Evolutionary conservation across 92 coral and sea anemone genomes (phyloP).

Genomic region (Zoanthus sansibaricus): DNA sequence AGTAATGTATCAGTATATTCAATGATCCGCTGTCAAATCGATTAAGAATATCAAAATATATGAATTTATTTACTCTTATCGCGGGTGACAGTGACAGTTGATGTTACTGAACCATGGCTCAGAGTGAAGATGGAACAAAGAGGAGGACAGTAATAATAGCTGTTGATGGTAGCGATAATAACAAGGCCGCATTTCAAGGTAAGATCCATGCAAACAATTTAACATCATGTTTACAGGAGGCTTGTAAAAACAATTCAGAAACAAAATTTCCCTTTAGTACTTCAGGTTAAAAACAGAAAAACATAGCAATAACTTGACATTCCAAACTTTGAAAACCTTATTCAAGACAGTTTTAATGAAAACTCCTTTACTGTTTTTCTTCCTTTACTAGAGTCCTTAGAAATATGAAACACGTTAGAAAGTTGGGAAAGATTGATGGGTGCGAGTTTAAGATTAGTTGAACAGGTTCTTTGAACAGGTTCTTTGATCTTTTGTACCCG

Average conservation of each 20-base stretch:
- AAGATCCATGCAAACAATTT: neutral
- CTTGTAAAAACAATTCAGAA: neutral
- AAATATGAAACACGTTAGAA: no score
- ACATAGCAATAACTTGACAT: no score
- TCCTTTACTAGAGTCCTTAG: no score
- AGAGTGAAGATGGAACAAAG: neutral
- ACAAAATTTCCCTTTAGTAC: no score
- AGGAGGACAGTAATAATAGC: conserved; percentile 53
- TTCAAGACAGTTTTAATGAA: no score
- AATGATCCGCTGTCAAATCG: neutral
- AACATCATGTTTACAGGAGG: neutral
- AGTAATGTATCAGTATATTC: neutral
- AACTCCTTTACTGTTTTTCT: no score
- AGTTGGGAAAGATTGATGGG: no score
- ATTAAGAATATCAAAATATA: neutral
- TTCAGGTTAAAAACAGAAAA: no score
- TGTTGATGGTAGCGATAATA: conserved; percentile 64
- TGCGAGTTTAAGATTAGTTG: no score
- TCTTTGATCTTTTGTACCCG: no score
- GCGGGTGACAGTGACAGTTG: neutral
- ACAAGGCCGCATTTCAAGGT: conserved; percentile 59
- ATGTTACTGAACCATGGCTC: conserved; percentile 4
- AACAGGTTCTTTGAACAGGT: no score
- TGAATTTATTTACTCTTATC: neutral
- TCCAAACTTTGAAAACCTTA: no score